Conservation (phyloP, 2,888 invertebrate species). For the Phyllotreta cruciferae region DNA sequence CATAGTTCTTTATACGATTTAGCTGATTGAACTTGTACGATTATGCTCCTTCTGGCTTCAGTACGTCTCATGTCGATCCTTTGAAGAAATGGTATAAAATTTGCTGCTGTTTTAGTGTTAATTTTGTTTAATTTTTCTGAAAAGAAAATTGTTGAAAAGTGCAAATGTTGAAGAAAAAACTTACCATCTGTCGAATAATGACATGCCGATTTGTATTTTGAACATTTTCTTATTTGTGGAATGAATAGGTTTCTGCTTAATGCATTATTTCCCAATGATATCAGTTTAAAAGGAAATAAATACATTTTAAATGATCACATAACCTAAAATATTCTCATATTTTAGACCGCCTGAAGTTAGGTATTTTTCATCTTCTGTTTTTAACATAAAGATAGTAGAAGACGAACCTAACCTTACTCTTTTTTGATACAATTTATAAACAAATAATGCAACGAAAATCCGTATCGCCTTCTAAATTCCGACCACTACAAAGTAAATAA, state of each 20-base stretch:
- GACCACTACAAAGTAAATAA: conserved; percentile 23
- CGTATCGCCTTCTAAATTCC: conserved; percentile 23
- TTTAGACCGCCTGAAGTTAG: background rate
- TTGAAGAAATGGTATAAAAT: conserved; percentile 63
- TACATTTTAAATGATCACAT: conserved; percentile 10
- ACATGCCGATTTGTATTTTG: conserved; percentile 10
- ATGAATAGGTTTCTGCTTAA: conserved; percentile 4
- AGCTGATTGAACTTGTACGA: conserved; percentile 79
- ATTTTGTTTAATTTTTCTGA: conserved; percentile 3
- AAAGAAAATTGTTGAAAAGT: conserved; percentile 8
- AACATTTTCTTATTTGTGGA: conserved; percentile 9
- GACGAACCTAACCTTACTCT: background rate
- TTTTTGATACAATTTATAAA: background rate
- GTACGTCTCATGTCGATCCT: conserved; percentile 66
- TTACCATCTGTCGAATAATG: conserved; percentile 16
- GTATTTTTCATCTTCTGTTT: background rate
- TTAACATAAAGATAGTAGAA: background rate
- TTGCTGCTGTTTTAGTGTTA: conserved; percentile 11
- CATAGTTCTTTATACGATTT: conserved; percentile 72
- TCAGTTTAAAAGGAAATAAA: conserved; percentile 13
- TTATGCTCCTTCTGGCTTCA: conserved; percentile 73
- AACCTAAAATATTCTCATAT: conserved; percentile 11
- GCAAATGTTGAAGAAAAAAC: background rate
- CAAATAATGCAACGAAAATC: conserved; percentile 20
- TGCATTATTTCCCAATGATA: conserved; percentile 5